phyloP scores from a whole-genome alignment of 2,797 vertebrate genomes.

The Yasuhikotakia modesta region DNA sequence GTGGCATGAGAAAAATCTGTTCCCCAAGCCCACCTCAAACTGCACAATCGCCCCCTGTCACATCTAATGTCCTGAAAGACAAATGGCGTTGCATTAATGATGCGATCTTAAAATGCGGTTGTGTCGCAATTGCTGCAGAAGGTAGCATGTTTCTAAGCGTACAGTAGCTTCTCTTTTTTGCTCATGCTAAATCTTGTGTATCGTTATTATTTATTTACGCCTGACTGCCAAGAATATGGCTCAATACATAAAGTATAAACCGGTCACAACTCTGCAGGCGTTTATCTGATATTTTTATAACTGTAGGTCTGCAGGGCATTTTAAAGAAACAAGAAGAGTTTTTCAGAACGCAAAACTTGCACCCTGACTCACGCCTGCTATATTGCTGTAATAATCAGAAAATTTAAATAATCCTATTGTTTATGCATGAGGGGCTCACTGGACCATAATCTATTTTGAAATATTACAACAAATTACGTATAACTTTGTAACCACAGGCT shows the following conservation, averaged over 20 bases:
- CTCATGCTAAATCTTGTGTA: not conserved
- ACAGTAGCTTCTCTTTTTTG: not conserved
- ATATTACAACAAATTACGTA: slow-evolving; percentile 54
- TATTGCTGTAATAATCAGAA: slow-evolving; percentile 24
- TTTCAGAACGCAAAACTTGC: not conserved
- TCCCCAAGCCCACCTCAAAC: slow-evolving; percentile 20
- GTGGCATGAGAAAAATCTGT: slow-evolving; percentile 20
- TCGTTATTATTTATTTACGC: not conserved
- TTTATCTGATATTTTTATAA: slow-evolving; percentile 1
- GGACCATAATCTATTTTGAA: slow-evolving; percentile 39
- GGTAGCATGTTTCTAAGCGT: not conserved
- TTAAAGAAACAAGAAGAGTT: not conserved
- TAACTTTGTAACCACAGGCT: slow-evolving; percentile 20
- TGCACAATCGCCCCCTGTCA: not conserved
- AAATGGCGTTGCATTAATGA: slow-evolving; percentile 6
- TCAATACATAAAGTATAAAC: not conserved
- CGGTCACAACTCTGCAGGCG: not conserved
- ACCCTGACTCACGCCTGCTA: not conserved
- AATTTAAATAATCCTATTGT: slow-evolving; percentile 45
- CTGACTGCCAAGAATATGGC: not conserved
- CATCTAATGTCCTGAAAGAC: slow-evolving; percentile 34
- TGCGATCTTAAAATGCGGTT: slow-evolving; percentile 28
- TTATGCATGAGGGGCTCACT: slow-evolving; percentile 55
- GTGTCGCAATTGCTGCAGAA: not conserved
- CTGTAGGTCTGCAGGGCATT: not conserved